Base-by-base conservation (phyloP, 2,888 invertebrate genomes). In the Cephus pulcher region DNA sequence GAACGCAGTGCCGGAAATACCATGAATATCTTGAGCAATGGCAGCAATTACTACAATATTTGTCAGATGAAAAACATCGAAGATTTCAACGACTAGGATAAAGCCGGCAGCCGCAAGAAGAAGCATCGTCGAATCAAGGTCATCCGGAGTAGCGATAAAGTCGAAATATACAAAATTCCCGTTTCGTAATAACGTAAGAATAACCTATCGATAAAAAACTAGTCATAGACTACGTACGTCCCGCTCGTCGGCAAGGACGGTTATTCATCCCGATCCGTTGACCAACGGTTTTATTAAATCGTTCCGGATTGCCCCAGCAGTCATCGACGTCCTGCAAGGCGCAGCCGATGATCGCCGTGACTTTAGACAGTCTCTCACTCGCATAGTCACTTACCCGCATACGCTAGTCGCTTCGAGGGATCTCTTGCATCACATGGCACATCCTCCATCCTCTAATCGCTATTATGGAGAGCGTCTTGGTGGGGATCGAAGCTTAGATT, bases 241-340 rank as follows among this genome's bases (percentile, higher is more conserved):
- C 81, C 83, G 84, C 68, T 85, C 76, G 78, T 79, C 71, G 80
- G 85, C 86, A 85, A 85, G 85, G 85, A 80, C 85, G 85, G 86
- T 85, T 85, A 86, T 86, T 86, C 87, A 85, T 86, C 85, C 82
- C 12, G 69, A 74, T 32, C 69, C 74, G 83, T 87, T 87, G 86
- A 86, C 86, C 87, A 87, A 87, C 84, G 80, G 83, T 81, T 84
- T 87, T 82, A 78, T 84, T 81, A 83, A 87, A 84, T 86, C 75
- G 82, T 83, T 82, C 84, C 83, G 79, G 82, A 84, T 82, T 85
- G 56, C 81, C 81, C 80, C 77, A 78, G 82, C 80, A 82, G 84
- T 81, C 82, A 80, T 79, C 82, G 77, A 33, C 34, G 40, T 40
- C 74, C 82, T 80, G 79, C 81, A 69, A 40, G 35, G 75, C 76